phyloP scores from a whole-genome alignment of 2,888 invertebrate species.

The Tetragonisca angustula region DNA sequence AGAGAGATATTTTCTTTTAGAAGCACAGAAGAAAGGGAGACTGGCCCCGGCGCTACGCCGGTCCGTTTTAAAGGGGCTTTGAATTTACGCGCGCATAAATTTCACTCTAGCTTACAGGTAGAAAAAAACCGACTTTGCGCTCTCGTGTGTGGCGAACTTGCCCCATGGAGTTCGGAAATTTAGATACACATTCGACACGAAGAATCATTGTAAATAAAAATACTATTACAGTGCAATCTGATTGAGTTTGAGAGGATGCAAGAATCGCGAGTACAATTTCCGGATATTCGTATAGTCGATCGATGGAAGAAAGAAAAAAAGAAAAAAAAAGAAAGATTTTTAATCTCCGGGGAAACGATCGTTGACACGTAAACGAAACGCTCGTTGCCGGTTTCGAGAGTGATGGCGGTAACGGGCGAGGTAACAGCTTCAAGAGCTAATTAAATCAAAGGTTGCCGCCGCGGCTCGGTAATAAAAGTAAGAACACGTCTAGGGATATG shows the following conservation, averaged over 20 bases:
- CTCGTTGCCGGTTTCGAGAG: background rate
- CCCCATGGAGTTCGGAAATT: conserved; percentile 4
- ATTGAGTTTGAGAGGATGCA: too few species aligned
- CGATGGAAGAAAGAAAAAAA: background rate
- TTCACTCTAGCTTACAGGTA: conserved; percentile 10
- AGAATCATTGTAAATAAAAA: too few species aligned
- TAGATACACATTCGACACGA: background rate
- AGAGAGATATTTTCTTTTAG: conserved; percentile 8
- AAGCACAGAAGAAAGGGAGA: background rate
- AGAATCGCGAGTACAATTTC: background rate
- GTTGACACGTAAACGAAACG: background rate
- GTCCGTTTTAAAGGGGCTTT: conserved; percentile 40
- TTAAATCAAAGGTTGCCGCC: conserved; percentile 84
- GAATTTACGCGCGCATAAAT: conserved; percentile 60
- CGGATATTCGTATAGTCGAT: background rate
- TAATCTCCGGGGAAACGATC: background rate
- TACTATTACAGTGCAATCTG: too few species aligned
- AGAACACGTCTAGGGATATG: conserved; percentile 78
- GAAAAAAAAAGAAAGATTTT: background rate
- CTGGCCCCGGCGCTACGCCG: background rate
- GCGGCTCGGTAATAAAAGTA: conserved; percentile 82
- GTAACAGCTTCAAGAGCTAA: conserved; percentile 80
- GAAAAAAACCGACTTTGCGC: background rate
- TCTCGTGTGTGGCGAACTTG: conserved; percentile 4
- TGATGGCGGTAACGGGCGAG: conserved; percentile 61